Conservation (phyloP, 2,113 vertebrate genomes). For the Gopherus evgoodei region DNA sequence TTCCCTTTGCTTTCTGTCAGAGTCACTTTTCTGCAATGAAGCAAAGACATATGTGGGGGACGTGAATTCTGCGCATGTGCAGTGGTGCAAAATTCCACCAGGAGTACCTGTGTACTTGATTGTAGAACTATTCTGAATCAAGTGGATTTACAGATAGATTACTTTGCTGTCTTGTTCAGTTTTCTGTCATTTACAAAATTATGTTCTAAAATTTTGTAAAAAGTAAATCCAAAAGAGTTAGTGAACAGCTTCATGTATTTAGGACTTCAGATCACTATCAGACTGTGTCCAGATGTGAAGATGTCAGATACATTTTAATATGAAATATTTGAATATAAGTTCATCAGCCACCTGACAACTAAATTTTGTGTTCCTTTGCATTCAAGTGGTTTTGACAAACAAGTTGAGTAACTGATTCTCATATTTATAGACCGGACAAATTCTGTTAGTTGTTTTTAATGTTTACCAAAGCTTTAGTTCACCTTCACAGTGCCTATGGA, state of each 20-base stretch:
- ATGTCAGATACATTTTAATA: accelerated
- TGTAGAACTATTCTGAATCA: neutral
- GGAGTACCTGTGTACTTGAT: neutral
- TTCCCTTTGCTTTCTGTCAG: too few species aligned
- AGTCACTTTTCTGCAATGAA: too few species aligned
- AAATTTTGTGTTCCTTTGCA: constrained; percentile 14
- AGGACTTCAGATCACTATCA: neutral
- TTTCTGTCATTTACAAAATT: neutral
- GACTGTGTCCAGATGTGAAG: neutral
- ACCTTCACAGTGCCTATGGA: neutral
- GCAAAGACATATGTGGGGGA: too few species aligned
- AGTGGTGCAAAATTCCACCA: too few species aligned
- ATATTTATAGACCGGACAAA: constrained; percentile 28
- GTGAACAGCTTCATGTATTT: neutral
- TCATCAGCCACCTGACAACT: neutral
- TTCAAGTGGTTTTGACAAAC: constrained; percentile 23
- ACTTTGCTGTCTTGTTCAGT: neutral
- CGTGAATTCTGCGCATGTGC: too few species aligned
- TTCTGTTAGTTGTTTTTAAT: constrained; percentile 25
- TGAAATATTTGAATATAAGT: neutral
- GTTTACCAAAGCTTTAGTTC: constrained; percentile 20
- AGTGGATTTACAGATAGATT: neutral
- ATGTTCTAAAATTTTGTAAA: neutral
- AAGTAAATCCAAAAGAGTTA: neutral
- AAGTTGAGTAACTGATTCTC: constrained; percentile 9